Conservation (phyloP, 2,797 vertebrate genomes). For the Myioborus melanocephalus region DNA sequence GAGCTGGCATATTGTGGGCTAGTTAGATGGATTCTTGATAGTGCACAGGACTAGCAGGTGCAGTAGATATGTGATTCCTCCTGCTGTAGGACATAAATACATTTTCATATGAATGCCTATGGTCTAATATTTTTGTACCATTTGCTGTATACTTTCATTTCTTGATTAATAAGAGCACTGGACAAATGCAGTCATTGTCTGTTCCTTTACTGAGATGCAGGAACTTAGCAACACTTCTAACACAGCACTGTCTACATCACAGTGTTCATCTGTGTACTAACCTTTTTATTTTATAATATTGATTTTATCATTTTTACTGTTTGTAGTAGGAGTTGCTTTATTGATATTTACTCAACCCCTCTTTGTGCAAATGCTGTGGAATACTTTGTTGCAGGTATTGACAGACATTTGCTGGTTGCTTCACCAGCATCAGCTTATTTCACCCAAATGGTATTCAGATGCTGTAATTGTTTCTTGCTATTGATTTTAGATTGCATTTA, state of each 20-base stretch:
- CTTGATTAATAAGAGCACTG: not conserved
- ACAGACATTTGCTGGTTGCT: conserved; percentile 58
- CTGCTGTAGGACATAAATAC: not conserved
- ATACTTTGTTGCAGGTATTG: conserved; percentile 71
- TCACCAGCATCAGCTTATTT: conserved; percentile 68
- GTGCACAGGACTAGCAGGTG: not conserved
- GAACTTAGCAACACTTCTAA: not conserved
- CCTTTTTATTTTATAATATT: conserved; percentile 78
- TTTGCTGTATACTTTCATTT: not conserved
- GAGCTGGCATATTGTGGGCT: not conserved
- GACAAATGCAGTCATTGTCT: not conserved
- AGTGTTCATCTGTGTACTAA: conserved; percentile 71
- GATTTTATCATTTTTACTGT: conserved; percentile 80
- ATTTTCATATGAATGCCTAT: not conserved
- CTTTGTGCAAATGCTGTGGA: conserved; percentile 68
- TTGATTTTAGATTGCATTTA: conserved; percentile 78
- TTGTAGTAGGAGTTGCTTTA: conserved; percentile 71
- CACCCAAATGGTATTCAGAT: conserved; percentile 78
- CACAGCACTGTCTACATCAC: conserved; percentile 19
- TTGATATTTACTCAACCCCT: conserved; percentile 75
- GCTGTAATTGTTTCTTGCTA: conserved; percentile 76
- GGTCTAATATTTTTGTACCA: not conserved
- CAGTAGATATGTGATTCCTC: not conserved
- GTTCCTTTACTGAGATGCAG: not conserved
- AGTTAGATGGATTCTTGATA: not conserved